Percentiles rank a stretch among this genome's conserved stretches.
phyloP scores from a whole-genome alignment of 2,113 vertebrate species.

The Malurus elegans region DNA sequence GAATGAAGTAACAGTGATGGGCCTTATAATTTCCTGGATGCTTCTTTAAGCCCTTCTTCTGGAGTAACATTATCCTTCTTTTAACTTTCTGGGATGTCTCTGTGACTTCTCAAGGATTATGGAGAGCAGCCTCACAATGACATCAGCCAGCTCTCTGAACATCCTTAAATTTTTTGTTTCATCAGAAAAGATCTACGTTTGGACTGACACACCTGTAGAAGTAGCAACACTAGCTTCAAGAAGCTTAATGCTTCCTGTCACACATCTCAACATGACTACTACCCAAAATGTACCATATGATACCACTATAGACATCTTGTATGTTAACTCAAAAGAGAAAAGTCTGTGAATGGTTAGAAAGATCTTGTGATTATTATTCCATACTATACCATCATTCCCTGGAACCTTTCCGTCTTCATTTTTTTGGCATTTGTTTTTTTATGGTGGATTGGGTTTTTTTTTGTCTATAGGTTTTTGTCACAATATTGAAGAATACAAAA shows the following conservation, averaged over 20 bases:
- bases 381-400: neutral
- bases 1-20: neutral
- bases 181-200: neutral
- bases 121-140: neutral
- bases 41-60: neutral
- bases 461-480: neutral
- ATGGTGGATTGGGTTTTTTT: rapidly evolving
- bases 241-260: neutral
- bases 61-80: neutral
- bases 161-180: neutral
- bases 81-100: neutral
- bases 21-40: neutral
- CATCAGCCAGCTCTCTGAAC: neutral
- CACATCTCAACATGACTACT: neutral
- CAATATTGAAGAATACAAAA: neutral
- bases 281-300: neutral
- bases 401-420: neutral
- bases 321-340: neutral
- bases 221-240: neutral
- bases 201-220: neutral
- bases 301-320: neutral
- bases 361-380: neutral
- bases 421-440: rapidly evolving
- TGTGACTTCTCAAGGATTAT: neutral
- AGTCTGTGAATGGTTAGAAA: neutral